Conservation (phyloP, 1,140 invertebrate species). For the Atta colombica region DNA sequence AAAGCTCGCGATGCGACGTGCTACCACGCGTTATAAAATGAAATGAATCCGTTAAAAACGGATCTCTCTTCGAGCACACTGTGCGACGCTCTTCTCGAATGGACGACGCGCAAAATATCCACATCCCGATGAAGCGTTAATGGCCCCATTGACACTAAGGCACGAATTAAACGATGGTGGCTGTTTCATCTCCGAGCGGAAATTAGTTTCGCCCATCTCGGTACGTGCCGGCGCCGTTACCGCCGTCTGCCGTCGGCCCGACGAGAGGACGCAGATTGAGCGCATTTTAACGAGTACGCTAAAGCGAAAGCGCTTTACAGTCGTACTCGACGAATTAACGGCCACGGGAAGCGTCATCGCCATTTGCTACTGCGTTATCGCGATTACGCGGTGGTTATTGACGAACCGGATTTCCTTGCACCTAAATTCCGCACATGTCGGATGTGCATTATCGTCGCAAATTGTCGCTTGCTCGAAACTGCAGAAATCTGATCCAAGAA, state of each 20-base stretch:
- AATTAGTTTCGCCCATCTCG: constrained; percentile 75
- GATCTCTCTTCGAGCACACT: neutral
- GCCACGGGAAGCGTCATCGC: constrained; percentile 28
- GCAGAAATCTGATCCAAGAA: neutral
- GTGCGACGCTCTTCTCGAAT: neutral
- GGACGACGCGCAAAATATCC: constrained; percentile 49
- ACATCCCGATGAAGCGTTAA: constrained; percentile 65
- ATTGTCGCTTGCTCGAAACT: neutral
- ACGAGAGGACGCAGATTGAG: constrained; percentile 60
- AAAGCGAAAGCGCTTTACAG: constrained; percentile 66
- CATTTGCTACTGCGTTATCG: constrained; percentile 28
- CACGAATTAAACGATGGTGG: constrained; percentile 71
- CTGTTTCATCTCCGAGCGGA: constrained; percentile 74
- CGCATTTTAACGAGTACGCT: constrained; percentile 62
- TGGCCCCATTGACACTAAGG: constrained; percentile 70
- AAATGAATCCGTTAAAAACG: constrained; percentile 60
- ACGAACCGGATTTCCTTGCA: constrained; percentile 20
- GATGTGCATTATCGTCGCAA: neutral
- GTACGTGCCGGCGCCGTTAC: constrained; percentile 57
- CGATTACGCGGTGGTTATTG: constrained; percentile 30
- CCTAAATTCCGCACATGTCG: constrained; percentile 27
- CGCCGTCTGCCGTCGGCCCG: neutral
- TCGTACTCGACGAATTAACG: constrained; percentile 68
- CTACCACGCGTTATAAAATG: constrained; percentile 34
- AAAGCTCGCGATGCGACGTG: constrained; percentile 39